phyloP scores from a whole-genome alignment of 2,888 invertebrate species.

The Salpingus planirostris region DNA sequence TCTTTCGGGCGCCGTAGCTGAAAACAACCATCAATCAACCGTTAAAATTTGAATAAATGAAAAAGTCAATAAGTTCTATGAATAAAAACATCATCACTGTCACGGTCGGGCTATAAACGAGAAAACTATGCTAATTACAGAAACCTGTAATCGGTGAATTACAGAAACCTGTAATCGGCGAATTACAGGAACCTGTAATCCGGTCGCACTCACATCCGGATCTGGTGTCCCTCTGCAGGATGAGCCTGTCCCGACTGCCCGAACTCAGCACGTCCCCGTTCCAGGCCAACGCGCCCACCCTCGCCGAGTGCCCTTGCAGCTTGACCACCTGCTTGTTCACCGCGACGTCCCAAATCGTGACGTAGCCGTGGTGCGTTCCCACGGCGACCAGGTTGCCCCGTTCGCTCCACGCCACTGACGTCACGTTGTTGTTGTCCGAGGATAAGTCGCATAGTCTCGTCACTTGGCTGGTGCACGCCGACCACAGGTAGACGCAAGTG shows the following conservation, averaged over 20 bases:
- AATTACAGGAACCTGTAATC: too few relatives aligned
- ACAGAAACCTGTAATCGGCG: too few relatives aligned
- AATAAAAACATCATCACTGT: too few relatives aligned
- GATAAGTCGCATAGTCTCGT: constrained; percentile 93
- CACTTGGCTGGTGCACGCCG: constrained; percentile 97
- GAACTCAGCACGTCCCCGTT: constrained; percentile 95
- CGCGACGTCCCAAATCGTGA: constrained; percentile 97
- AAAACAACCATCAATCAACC: constrained; percentile 27
- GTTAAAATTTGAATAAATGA: not conserved
- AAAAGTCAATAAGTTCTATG: not conserved
- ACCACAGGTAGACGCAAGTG: constrained; percentile 98
- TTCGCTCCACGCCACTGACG: constrained; percentile 98
- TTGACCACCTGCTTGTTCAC: constrained; percentile 88
- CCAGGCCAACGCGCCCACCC: constrained; percentile 93
- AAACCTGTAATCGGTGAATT: too few relatives aligned
- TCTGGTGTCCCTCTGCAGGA: constrained; percentile 89
- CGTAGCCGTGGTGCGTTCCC: constrained; percentile 93
- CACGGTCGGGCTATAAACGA: too few relatives aligned
- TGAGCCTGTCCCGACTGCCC: constrained; percentile 88
- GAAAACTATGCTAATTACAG: too few relatives aligned
- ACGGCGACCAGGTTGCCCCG: constrained; percentile 94
- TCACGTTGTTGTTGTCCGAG: constrained; percentile 88
- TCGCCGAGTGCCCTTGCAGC: constrained; percentile 83
- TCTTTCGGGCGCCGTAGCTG: constrained; percentile 62
- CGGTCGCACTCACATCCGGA: too few relatives aligned